Evolutionary conservation across 2,888 invertebrate species (phyloP), one percentile per base, ranked within the genome.

Genomic region (Cephus pulcher): DNA sequence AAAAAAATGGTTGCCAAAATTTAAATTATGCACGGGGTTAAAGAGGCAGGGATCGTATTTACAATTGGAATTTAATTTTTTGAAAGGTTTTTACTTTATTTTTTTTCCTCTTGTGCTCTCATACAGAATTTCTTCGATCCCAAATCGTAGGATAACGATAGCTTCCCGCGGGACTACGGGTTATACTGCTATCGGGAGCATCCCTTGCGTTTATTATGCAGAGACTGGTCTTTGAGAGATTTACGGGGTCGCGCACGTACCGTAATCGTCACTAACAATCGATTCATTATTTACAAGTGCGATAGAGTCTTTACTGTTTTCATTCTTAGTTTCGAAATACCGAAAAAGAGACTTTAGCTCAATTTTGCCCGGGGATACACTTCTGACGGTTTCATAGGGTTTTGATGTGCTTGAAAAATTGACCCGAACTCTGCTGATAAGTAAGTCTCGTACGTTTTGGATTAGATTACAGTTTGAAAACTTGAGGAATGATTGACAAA

Each of bases 251-350:
- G 75, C 78, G 78, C 73, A 76, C 73, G 12, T 68, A 75, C 30
- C 78, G 68, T 78, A 78, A 78, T 78, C 78, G 78, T 75, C 76
- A 68, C 76, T 78, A 76, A 78, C 78, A 78, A 78, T 78, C 78
- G 76, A 71, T 78, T 75, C 73, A 73, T 78, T 78, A 78, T 78
- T 78, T 75, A 76, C 32, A 78, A 73, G 75, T 71, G 78, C 11
- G 75, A 69, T 69, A 34, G 40, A 73, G 4, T 56, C 23, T 56
- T 23, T 15, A 6, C 70, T 1, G 11, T 32, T 15, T 33, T 15
- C 11, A 15, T 23, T 15, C 23, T 33, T 71, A 2, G 1, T 23
- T 15, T 71, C 71, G 12, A 23, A 33, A 32, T 34, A 15, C 32
- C 71, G 6, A 9, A 56, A 15, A 56, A 23, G 56, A 1, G 9